Percentiles rank a stretch among this genome's conserved stretches.
Evolutionary conservation across 2,113 vertebrate genomes (phyloP).

Genomic region (Cryptotis parvus): DNA sequence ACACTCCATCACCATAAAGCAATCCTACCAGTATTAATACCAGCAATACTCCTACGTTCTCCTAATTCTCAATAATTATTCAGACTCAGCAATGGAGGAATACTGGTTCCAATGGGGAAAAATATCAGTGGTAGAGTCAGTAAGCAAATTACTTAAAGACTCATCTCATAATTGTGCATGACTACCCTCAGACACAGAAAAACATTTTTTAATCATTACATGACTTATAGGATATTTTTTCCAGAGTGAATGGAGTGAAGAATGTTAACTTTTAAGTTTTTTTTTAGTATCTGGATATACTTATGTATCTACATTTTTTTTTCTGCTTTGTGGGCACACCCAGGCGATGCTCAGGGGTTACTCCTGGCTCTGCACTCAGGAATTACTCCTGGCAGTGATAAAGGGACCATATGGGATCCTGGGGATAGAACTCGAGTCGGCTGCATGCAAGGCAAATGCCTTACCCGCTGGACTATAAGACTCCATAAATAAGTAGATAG

Average conservation of each 20-base stretch:
- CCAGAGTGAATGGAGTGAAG: background rate
- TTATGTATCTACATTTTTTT: no score
- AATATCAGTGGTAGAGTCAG: background rate
- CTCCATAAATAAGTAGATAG: no score
- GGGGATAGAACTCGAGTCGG: no score
- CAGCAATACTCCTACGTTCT: background rate
- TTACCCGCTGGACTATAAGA: no score
- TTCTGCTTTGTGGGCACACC: no score
- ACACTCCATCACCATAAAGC: no score
- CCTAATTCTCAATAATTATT: background rate
- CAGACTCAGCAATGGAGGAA: rapidly evolving
- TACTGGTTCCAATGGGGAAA: background rate
- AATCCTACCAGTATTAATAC: background rate
- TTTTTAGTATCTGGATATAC: no score
- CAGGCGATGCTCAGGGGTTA: no score
- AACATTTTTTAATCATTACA: background rate
- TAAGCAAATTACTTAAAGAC: background rate
- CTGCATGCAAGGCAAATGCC: no score
- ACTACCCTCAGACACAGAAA: background rate
- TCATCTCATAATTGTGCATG: background rate
- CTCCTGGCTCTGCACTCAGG: no score
- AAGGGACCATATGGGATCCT: no score
- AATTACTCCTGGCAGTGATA: no score
- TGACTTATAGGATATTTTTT: background rate
- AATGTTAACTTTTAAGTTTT: background rate